Conservation (phyloP, 2,888 invertebrate genomes). For the Synergus japonicus region DNA sequence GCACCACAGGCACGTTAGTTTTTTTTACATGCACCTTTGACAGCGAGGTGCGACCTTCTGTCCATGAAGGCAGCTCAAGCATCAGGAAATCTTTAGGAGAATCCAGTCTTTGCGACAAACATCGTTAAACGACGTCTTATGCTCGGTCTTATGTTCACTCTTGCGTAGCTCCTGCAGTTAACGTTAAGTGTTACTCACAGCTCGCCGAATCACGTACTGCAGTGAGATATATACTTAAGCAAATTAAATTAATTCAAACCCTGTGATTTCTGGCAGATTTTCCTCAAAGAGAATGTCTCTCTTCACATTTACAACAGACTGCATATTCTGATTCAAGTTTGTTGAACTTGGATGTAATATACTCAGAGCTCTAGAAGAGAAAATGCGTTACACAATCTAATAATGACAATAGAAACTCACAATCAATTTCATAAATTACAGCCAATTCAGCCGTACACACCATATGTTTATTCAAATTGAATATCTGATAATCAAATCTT, state of each 20-base stretch:
- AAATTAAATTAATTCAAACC: background rate
- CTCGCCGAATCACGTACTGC: background rate
- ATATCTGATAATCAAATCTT: constrained; percentile 13
- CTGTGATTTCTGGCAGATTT: background rate
- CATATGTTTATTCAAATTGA: constrained; percentile 1
- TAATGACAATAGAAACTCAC: constrained; percentile 23
- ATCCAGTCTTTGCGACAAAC: constrained; percentile 11
- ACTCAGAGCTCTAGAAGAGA: background rate
- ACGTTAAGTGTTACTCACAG: background rate
- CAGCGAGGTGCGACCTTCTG: constrained; percentile 38
- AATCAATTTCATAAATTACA: constrained; percentile 14
- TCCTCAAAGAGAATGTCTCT: background rate
- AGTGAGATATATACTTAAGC: background rate
- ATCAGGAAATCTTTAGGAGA: constrained; percentile 28
- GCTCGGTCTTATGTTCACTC: background rate
- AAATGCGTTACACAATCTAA: constrained; percentile 20
- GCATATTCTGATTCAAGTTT: background rate
- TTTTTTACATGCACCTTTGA: constrained; percentile 22
- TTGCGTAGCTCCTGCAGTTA: background rate
- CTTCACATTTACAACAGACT: background rate
- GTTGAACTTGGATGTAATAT: constrained; percentile 5
- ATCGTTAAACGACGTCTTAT: background rate
- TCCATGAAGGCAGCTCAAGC: constrained; percentile 2
- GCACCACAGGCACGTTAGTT: constrained; percentile 22
- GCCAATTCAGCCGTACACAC: background rate